A percentile compares a stretch with the other conserved stretches of the same genome.
phyloP scores from a whole-genome alignment of 2,113 vertebrate species.

The Nothocercus nigrocapillus region DNA sequence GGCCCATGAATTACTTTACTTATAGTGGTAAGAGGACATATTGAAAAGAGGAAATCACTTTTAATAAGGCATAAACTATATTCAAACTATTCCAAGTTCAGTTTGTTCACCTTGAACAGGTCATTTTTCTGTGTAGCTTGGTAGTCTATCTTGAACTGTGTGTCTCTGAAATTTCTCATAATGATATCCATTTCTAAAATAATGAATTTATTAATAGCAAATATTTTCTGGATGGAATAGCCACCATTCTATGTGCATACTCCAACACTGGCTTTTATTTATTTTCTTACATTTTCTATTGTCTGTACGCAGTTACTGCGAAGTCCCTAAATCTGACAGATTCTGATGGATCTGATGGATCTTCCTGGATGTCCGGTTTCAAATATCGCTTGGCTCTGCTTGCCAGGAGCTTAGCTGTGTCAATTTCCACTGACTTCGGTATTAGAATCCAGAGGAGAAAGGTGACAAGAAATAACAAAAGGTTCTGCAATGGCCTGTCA shows the following conservation, averaged over 20 bases:
- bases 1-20: neutral
- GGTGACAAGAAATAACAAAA: slow-evolving; percentile 18
- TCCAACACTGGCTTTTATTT: accelerated
- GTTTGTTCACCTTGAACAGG: neutral
- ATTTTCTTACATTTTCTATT: neutral
- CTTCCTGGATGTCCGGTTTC: neutral
- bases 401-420: neutral
- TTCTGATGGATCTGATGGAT: neutral
- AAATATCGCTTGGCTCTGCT: neutral
- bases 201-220: neutral
- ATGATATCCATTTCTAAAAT: neutral
- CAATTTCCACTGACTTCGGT: neutral
- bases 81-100: neutral
- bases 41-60: neutral
- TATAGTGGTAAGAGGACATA: neutral
- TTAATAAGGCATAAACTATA: neutral
- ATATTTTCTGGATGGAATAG: neutral
- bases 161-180: neutral
- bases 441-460: neutral
- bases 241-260: accelerated
- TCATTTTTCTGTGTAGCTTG: slow-evolving; percentile 1
- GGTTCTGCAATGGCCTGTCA: slow-evolving; percentile 21
- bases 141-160: neutral
- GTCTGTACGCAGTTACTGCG: neutral
- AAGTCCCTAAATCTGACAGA: neutral